These are phyloP conservation scores for Andrena dorsata DNA, from an alignment of 2,888 invertebrate species.

Conservation along the genomic window DNA sequence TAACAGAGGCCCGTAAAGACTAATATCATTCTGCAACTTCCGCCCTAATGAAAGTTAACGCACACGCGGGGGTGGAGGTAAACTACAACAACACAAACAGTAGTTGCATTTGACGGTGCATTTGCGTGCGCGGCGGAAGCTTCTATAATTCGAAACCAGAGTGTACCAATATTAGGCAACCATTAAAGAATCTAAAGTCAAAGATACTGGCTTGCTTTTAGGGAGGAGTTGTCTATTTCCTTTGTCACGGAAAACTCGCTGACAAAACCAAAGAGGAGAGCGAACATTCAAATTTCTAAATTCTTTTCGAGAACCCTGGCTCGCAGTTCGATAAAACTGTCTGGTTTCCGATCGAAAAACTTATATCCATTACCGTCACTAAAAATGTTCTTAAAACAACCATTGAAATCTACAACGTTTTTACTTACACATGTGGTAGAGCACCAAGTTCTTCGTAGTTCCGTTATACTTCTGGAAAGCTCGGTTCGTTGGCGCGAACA, in stretches of 20 bases:
- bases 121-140: background rate
- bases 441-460: conserved; percentile 87
- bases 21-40: conserved; percentile 33
- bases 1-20: conserved; percentile 29
- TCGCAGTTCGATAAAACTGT: no score
- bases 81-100: conserved; percentile 32
- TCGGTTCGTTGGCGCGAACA: conserved; percentile 95
- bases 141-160: conserved; percentile 15
- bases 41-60: conserved; percentile 32
- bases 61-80: conserved; percentile 7
- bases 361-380: no score
- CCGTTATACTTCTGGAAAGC: conserved; percentile 92
- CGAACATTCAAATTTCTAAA: background rate
- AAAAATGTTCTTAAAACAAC: no score
- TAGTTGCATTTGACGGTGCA: background rate
- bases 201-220: conserved; percentile 8
- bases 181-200: conserved; percentile 28
- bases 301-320: no score
- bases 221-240: background rate
- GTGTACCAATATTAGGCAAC: conserved; percentile 18
- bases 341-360: no score
- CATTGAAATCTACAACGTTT: background rate
- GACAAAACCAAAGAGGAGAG: background rate
- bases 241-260: background rate
- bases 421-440: conserved; percentile 94